Percentiles rank a stretch among this genome's conserved stretches.
Conservation (phyloP, 2,797 vertebrate species). For the Pteronotus mesoamericanus region DNA sequence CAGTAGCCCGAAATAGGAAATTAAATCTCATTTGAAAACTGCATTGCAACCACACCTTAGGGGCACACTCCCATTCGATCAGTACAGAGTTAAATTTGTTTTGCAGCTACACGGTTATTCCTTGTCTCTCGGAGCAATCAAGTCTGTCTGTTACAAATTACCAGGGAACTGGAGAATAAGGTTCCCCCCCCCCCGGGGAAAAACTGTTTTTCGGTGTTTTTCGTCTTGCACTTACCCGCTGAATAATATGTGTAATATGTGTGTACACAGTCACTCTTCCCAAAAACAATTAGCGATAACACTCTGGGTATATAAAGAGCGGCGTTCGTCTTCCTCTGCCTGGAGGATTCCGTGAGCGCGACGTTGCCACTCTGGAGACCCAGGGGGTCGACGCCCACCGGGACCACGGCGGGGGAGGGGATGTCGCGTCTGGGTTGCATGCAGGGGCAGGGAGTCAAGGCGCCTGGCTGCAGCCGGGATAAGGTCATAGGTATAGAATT, state of each 20-base stretch:
- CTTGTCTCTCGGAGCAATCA: constrained; percentile 38
- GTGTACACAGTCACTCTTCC: constrained; percentile 62
- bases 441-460: constrained; percentile 46
- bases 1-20: constrained; percentile 13
- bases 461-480: constrained; percentile 36
- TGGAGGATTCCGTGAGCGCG: neutral
- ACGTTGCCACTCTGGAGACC: neutral
- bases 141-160: constrained; percentile 72
- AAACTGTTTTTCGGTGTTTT: neutral
- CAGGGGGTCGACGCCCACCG: neutral
- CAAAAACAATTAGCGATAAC: constrained; percentile 70
- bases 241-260: constrained; percentile 68
- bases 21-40: constrained; percentile 39
- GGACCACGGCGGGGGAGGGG: neutral
- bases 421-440: neutral
- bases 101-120: constrained; percentile 4
- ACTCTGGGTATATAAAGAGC: neutral
- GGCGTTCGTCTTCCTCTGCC: neutral
- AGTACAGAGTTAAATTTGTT: constrained; percentile 48
- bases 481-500: constrained; percentile 54
- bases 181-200: neutral
- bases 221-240: constrained; percentile 36
- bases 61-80: constrained; percentile 39
- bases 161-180: constrained; percentile 54
- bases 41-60: neutral